Evolutionary conservation across 2,888 invertebrate genomes (phyloP), one percentile per base, ranked within the genome.

Genomic region (Thymelicus sylvestris): DNA sequence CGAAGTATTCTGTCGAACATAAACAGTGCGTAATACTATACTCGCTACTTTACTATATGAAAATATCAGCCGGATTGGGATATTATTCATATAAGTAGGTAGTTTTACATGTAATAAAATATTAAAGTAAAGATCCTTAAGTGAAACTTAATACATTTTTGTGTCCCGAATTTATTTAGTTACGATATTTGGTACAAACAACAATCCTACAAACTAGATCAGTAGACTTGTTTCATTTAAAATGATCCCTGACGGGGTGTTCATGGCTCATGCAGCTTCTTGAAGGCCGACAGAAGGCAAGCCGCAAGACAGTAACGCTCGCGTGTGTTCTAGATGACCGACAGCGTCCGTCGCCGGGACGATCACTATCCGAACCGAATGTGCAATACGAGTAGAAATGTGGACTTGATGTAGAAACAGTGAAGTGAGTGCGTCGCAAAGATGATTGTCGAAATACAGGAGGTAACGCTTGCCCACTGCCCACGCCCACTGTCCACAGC

Each of bases 371-470:
- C 7, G 60, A 52, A 50, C 70, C 72, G 67, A 67, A 68, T 52
- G 74, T 72, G 73, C 71, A 64, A 69, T 71, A n/a, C n/a, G n/a
- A n/a, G n/a, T n/a, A 74, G 74, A 78, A n/a, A 69, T 69, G 79
- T 80, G 80, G 75, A 76, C 74, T 77, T 79, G 64, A 66, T 71
- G 61, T 31, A 69, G 59, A 50, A 52, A 44, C 79, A 75, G 80
- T 81, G 81, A 80, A 75, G 79, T 79, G 80, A 76, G 77, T 75
- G 77, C 76, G 73, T 72, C 77, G 79, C 76, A 81, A 89, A 86
- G 80, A 93, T 93, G 93, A 92, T 93, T 87, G 92, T 93, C 87
- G 93, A 93, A 85, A 92, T 93, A 77, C 90, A 90, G 79, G 93
- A 93, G 93, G 93, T 93, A 92, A 80, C 75, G 75, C 76, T 73